Conservation (phyloP, 1,140 invertebrate genomes). For the Orussus abietinus region DNA sequence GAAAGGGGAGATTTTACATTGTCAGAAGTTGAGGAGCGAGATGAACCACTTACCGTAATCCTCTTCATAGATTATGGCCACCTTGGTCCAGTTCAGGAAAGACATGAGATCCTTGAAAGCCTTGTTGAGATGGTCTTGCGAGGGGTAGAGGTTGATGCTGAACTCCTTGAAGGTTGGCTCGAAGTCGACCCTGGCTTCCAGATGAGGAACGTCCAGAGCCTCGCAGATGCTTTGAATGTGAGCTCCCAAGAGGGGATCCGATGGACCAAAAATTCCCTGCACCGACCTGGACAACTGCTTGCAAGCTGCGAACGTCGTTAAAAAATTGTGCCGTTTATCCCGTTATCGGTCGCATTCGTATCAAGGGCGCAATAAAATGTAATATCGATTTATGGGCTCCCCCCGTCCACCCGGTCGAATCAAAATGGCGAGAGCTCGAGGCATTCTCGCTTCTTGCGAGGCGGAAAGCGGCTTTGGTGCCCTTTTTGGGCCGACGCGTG, state of each 20-base stretch:
- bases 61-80: slow-evolving; percentile 91
- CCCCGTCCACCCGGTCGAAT: too few species aligned
- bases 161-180: slow-evolving; percentile 68
- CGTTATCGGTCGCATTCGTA: neutral
- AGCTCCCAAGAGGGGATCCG: slow-evolving; percentile 73
- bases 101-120: slow-evolving; percentile 84
- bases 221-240: slow-evolving; percentile 89
- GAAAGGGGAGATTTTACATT: too few species aligned
- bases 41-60: slow-evolving; percentile 71
- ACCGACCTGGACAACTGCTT: slow-evolving; percentile 80
- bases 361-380: neutral
- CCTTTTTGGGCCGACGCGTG: too few species aligned
- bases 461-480: too few species aligned
- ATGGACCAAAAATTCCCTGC: slow-evolving; percentile 85
- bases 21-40: too few species aligned
- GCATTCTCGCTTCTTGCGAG: too few species aligned
- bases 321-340: neutral
- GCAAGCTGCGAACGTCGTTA: slow-evolving; percentile 77
- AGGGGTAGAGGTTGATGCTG: slow-evolving; percentile 87
- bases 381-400: too few species aligned
- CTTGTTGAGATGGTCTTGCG: slow-evolving; percentile 75
- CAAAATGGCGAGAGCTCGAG: too few species aligned
- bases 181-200: slow-evolving; percentile 75
- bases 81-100: slow-evolving; percentile 89
- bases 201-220: slow-evolving; percentile 82